phyloP scores from a whole-genome alignment of 2,113 vertebrate genomes.

The Ivindomyrus marchei region DNA sequence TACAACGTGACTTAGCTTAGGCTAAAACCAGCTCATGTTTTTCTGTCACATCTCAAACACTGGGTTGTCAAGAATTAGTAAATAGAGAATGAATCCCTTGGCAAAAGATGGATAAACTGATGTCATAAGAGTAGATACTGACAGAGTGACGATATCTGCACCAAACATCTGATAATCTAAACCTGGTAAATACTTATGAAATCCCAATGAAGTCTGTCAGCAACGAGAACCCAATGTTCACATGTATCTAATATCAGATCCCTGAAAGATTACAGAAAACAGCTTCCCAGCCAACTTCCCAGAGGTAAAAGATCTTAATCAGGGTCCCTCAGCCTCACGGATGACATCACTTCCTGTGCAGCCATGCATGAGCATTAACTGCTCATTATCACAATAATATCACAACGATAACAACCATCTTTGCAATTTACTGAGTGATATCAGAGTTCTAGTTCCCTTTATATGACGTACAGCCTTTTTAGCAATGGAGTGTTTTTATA shows the following conservation, averaged over 20 bases:
- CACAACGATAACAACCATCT: background rate
- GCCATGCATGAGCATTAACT: background rate
- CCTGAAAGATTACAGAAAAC: background rate
- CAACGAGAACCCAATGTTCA: background rate
- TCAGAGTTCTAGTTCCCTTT: background rate
- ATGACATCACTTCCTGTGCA: conserved; percentile 1
- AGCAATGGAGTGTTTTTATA: background rate
- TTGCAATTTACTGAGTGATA: background rate
- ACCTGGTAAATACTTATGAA: background rate
- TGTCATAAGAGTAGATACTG: background rate
- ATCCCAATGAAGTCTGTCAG: background rate
- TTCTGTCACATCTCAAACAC: background rate
- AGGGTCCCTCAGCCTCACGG: background rate
- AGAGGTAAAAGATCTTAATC: background rate
- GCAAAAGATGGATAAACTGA: background rate
- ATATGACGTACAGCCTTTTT: background rate
- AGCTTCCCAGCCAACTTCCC: background rate
- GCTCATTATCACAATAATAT: background rate
- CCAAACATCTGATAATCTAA: background rate
- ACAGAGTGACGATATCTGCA: background rate
- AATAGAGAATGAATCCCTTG: background rate
- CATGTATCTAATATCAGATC: background rate
- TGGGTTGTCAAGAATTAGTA: background rate
- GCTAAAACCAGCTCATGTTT: background rate
- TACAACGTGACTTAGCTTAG: background rate